Percentiles rank a stretch among this genome's conserved stretches.
These are phyloP conservation scores for Drosophila eugracilis DNA, from an alignment of 1,140 invertebrate genomes.

Conservation along the genomic window DNA sequence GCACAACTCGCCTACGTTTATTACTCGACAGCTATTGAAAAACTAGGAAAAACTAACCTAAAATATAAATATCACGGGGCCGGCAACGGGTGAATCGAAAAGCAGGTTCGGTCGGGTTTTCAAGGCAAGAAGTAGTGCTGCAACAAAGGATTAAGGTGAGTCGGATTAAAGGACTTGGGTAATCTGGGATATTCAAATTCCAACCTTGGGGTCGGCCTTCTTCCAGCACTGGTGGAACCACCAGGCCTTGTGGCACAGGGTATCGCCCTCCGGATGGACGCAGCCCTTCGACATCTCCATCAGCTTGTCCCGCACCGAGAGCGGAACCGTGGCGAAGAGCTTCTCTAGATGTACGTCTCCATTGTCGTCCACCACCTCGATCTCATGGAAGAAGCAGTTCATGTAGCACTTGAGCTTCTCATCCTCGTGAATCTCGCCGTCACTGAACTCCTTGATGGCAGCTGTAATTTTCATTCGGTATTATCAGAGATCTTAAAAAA, in stretches of 20 bases:
- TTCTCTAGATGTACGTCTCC: slow-evolving; percentile 78
- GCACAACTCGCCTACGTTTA: slow-evolving; percentile 47
- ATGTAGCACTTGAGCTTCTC: slow-evolving; percentile 79
- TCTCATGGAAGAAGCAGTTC: slow-evolving; percentile 82
- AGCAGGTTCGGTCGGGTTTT: slow-evolving; percentile 14
- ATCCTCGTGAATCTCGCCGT: slow-evolving; percentile 79
- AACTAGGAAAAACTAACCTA: slow-evolving; percentile 24
- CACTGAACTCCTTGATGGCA: slow-evolving; percentile 80
- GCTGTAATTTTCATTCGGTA: no score
- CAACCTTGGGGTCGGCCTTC: slow-evolving; percentile 79
- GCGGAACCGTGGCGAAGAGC: slow-evolving; percentile 63
- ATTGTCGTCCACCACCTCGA: slow-evolving; percentile 75
- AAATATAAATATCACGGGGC: slow-evolving; percentile 13
- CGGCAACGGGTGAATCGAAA: slow-evolving; percentile 15
- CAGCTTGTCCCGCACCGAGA: slow-evolving; percentile 62
- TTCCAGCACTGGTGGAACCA: slow-evolving; percentile 85
- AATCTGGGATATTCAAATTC: not conserved
- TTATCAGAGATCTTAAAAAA: no score
- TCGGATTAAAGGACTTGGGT: not conserved
- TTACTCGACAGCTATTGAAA: slow-evolving; percentile 33
- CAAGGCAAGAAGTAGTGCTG: slow-evolving; percentile 74
- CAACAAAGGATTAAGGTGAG: not conserved
- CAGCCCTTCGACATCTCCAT: slow-evolving; percentile 72
- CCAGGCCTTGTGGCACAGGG: slow-evolving; percentile 81
- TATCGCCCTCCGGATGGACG: slow-evolving; percentile 74